phyloP scores from a whole-genome alignment of 2,113 vertebrate genomes.

The Antechinus stuartii region DNA sequence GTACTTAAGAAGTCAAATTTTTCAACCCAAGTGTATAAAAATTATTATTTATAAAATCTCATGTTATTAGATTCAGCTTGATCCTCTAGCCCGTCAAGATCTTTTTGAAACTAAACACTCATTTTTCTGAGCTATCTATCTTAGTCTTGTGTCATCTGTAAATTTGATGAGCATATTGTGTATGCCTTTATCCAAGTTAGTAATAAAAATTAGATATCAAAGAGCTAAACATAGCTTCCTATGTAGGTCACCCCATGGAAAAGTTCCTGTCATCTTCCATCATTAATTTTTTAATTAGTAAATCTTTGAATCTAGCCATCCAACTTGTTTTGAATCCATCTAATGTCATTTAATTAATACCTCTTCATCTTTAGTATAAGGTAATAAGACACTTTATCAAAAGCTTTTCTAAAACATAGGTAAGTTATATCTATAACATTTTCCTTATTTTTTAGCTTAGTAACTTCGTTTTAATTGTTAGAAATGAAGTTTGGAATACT shows the following conservation, averaged over 20 bases:
- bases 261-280: background rate
- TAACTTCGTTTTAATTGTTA: background rate
- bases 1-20: background rate
- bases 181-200: background rate
- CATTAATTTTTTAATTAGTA: background rate
- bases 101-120: background rate
- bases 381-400: background rate
- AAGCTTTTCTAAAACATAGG: background rate
- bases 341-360: background rate
- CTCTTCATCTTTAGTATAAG: background rate
- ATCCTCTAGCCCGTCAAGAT: background rate
- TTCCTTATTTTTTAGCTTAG: conserved; percentile 2
- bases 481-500: conserved; percentile 21
- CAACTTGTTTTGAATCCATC: background rate
- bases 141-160: background rate
- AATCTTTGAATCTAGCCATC: background rate
- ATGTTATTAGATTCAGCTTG: background rate
- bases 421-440: background rate
- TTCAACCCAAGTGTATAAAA: background rate
- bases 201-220: background rate
- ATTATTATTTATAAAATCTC: background rate
- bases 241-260: background rate
- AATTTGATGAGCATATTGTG: background rate
- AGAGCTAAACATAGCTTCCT: background rate
- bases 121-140: background rate